Base-by-base conservation (phyloP, 2,888 invertebrate genomes). In the Dasypogon diadema region DNA sequence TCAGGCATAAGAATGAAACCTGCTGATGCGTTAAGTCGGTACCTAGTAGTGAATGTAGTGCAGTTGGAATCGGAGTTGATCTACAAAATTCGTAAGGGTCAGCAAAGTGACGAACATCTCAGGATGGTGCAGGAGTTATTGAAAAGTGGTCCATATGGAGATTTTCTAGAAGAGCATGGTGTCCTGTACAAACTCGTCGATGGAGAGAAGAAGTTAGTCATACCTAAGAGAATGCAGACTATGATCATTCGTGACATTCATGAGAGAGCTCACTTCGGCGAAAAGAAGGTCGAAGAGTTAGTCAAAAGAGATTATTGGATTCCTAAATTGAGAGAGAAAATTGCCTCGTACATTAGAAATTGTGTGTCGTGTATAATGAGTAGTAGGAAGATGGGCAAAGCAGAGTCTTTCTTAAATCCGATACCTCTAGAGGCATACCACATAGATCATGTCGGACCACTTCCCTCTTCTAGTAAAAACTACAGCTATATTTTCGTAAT, bases 201-300 rank as follows among this genome's bases (percentile, higher is more conserved):
- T 14, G 10, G 72, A 5, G 74, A 76, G 65, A 58, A 79, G 0
- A 24, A 82, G 2, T 74, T 84, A 4, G 82, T 83, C 0, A 80
- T 85, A 22, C 85, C 85, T 0, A 81, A 79, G 21, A 18, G 21
- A 6, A 82, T 87, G 82, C 80, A 82, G 74, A 76, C 70, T 5
- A 82, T 85, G 74, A 80, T 85, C 1, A 84, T 86, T 2, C 79
- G 78, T 42, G 80, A 76, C n/a, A 79, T 79, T 0, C 85, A 85
- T 76, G 82, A 82, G 26, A 78, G 79, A 26, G 83, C 84, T 34
- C 84, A 85, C 79, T 84, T 84, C 79, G 78, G 78, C 0, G 78
- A 75, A 8, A 80, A 78, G 22, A 84, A 82, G 68, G 82, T 78
- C 0, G 79, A 76, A 22, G 80, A 82, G 18, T 18, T 81, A 21